phyloP scores from a whole-genome alignment of 2,888 invertebrate genomes.

The Koerneria pararmatus region DNA sequence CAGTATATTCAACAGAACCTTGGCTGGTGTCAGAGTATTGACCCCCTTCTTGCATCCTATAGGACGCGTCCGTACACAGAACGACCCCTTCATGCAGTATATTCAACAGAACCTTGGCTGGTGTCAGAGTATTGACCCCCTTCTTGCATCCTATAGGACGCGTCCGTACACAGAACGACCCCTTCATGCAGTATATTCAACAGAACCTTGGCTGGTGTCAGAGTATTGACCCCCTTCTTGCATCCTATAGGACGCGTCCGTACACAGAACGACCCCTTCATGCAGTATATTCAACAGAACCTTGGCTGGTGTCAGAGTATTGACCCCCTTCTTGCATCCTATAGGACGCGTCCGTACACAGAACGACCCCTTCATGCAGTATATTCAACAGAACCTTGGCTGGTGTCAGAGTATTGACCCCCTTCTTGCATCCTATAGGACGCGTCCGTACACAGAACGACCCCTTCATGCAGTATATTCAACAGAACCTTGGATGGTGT shows the following conservation, averaged over 20 bases:
- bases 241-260: conserved; percentile 39
- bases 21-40: conserved; percentile 28
- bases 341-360: conserved; percentile 39
- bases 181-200: no score
- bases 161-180: conserved; percentile 41
- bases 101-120: conserved; percentile 22
- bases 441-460: conserved; percentile 43
- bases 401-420: conserved; percentile 30
- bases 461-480: no score
- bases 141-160: conserved; percentile 43
- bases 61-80: conserved; percentile 39
- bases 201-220: conserved; percentile 24
- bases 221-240: conserved; percentile 40
- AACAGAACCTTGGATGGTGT: no score
- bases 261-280: conserved; percentile 42
- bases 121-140: conserved; percentile 31
- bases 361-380: no score
- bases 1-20: no score
- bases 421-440: conserved; percentile 42
- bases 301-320: conserved; percentile 27
- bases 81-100: no score
- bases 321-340: conserved; percentile 42
- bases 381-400: conserved; percentile 21
- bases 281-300: no score
- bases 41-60: conserved; percentile 43